A percentile compares a stretch with the other conserved stretches of the same genome.
Conservation (phyloP, 2,888 invertebrate species). For the Ichneumoninae sp. region DNA sequence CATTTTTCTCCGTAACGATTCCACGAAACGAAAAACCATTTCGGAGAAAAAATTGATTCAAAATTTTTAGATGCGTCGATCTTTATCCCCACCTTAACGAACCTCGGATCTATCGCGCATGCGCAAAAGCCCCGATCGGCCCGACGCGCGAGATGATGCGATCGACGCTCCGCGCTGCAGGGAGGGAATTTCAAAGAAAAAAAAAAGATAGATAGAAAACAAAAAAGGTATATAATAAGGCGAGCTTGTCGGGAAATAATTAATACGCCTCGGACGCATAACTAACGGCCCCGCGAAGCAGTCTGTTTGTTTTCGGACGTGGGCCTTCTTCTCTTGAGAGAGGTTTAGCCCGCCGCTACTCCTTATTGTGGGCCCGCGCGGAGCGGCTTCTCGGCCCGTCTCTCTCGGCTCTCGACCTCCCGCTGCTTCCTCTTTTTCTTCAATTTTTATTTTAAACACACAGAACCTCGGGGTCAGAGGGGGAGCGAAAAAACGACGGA, state of each 20-base stretch:
- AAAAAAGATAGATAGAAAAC: conserved; percentile 37
- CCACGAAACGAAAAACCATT: too few species aligned
- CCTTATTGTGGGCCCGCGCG: conserved; percentile 65
- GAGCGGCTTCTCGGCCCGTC: conserved; percentile 68
- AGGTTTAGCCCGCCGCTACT: conserved; percentile 47
- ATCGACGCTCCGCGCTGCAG: not conserved
- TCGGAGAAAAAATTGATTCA: not conserved
- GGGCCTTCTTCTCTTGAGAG: conserved; percentile 57
- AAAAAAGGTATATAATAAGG: conserved; percentile 68
- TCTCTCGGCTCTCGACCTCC: conserved; percentile 74
- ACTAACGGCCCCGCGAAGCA: conserved; percentile 81
- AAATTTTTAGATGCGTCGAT: too few species aligned
- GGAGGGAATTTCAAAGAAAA: conserved; percentile 1
- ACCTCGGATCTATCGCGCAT: not conserved
- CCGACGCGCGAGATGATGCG: not conserved
- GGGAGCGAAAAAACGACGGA: not conserved
- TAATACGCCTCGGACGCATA: conserved; percentile 83
- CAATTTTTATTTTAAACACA: conserved; percentile 74
- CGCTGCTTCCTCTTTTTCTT: conserved; percentile 63
- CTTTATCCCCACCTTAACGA: too few species aligned
- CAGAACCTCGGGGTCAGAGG: conserved; percentile 62
- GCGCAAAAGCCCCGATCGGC: not conserved
- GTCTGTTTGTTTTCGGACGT: conserved; percentile 82
- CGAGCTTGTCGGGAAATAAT: conserved; percentile 80
- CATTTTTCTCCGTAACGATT: not conserved